Evolutionary conservation across 30 jellyfish, hydroid and myxozoan genomes (phyloP).

Genomic region (Catostylus mosaicus): DNA sequence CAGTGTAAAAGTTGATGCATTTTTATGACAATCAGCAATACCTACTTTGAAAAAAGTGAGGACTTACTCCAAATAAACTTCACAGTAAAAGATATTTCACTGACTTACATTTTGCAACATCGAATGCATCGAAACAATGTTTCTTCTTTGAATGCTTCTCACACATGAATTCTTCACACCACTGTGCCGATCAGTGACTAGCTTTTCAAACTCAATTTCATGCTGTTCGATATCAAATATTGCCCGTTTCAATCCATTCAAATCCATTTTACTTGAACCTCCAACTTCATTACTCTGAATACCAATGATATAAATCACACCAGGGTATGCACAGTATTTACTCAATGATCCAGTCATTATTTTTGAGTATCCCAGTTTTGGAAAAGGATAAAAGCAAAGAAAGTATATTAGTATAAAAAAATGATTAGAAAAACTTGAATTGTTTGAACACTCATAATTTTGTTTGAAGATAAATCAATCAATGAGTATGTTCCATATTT

Average conservation of each 20-base stretch:
- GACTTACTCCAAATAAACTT: not conserved
- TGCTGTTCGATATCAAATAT: not conserved
- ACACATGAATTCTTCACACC: slow-evolving; percentile 31
- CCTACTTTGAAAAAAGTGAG: too few species aligned
- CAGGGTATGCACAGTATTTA: not conserved
- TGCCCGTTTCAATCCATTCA: slow-evolving; percentile 35
- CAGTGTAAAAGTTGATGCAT: too few species aligned
- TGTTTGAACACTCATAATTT: slow-evolving; percentile 10
- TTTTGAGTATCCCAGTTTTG: too few species aligned
- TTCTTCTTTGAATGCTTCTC: not conserved
- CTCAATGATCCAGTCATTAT: not conserved
- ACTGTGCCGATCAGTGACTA: slow-evolving; percentile 45
- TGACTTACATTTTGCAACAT: slow-evolving; percentile 54
- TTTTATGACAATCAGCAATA: too few species aligned
- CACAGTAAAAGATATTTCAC: not conserved
- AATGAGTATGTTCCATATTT: slow-evolving; percentile 54
- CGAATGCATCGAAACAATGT: slow-evolving; percentile 53
- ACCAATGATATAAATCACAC: not conserved
- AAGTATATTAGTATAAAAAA: not conserved
- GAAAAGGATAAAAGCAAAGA: not conserved
- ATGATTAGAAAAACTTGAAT: not conserved
- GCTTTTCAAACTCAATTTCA: slow-evolving; percentile 8
- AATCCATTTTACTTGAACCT: slow-evolving; percentile 38
- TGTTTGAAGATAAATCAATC: slow-evolving; percentile 19
- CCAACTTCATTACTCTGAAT: slow-evolving; percentile 57